Evolutionary conservation across 2,888 invertebrate species (phyloP), one percentile per base, ranked within the genome.

Genomic region (Eumacrocentrus americanus): DNA sequence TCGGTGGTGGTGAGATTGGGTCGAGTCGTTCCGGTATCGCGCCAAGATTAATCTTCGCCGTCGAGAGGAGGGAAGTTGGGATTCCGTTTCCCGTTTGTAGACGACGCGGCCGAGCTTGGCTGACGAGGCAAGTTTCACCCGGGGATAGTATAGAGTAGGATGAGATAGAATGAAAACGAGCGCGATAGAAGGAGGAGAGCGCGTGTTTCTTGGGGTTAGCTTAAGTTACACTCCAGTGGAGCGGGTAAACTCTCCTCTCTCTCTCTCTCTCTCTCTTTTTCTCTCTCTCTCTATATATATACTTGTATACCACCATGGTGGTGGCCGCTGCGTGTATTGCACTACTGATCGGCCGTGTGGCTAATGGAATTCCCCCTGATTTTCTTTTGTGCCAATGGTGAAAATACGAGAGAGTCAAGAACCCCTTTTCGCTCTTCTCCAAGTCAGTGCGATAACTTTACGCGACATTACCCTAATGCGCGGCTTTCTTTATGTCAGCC

Each of bases 171-270:
- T 42, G 44, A 57, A 46, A 57, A 47, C 35, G 53, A 54, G 61
- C 18, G 34, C 46, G 58, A 51, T 50, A 38, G 29, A 55, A 44
- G 37, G 53, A 38, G 59, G 58, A 60, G 61, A 55, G 42, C 67
- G 68, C 67, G 65, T 69, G 74, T 77, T 78, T 73, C 75, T 74
- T 70, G 67, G 37, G 72, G 74, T 71, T 76, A 72, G 71, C 68
- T 76, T 65, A 70, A 75, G 78, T 78, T 80, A 77, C 76, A 77
- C 77, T 71, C 74, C 78, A 79, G 68, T 71, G 76, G 72, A 80
- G 77, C 79, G 76, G 65, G 72, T 78, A 77, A 80, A 77, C 73
- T 77, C 72, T 70, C 65, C 59, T 54, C 65, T 55, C 60, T 23
- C 35, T 50, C 34, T 47, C 37, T 47, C 50, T 14, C 48, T 52